Evolutionary conservation across 2,113 vertebrate species (phyloP).

Genomic region (Brachionichthys hirsutus): DNA sequence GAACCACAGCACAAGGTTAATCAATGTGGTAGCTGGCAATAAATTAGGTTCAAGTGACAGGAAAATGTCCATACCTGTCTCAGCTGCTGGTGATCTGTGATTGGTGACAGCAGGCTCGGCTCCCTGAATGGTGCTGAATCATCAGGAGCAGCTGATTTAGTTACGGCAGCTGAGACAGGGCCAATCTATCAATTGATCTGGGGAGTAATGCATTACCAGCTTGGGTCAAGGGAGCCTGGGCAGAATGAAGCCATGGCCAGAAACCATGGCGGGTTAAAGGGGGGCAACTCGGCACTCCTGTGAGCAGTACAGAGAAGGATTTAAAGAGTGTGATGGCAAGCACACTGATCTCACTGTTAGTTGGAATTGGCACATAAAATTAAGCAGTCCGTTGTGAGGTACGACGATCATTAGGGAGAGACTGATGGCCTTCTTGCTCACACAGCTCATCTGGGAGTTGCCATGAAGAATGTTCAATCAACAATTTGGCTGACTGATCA

Average conservation of each 20-base stretch:
- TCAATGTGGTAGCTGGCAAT: constrained; percentile 76
- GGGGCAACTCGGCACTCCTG: constrained; percentile 44
- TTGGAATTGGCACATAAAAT: constrained; percentile 64
- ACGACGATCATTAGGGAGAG: constrained; percentile 54
- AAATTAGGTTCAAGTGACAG: constrained; percentile 78
- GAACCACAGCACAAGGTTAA: constrained; percentile 79
- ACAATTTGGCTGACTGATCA: constrained; percentile 51
- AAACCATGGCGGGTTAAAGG: constrained; percentile 47
- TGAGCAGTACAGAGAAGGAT: constrained; percentile 56
- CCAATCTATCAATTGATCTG: constrained; percentile 74
- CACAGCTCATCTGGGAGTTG: constrained; percentile 46
- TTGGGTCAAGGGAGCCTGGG: constrained; percentile 68
- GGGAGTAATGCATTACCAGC: constrained; percentile 62
- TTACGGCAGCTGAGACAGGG: constrained; percentile 67
- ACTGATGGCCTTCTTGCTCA: constrained; percentile 53
- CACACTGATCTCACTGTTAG: constrained; percentile 73
- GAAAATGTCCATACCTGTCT: constrained; percentile 76
- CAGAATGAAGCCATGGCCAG: constrained; percentile 64
- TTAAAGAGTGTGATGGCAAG: constrained; percentile 67
- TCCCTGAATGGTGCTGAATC: constrained; percentile 77
- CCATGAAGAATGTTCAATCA: constrained; percentile 55
- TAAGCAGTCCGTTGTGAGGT: constrained; percentile 51
- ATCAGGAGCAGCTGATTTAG: constrained; percentile 73
- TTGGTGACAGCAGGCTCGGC: constrained; percentile 76
- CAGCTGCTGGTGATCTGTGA: constrained; percentile 68